Conservation (phyloP, 1,140 invertebrate genomes). For the Meloidogyne exigua region DNA sequence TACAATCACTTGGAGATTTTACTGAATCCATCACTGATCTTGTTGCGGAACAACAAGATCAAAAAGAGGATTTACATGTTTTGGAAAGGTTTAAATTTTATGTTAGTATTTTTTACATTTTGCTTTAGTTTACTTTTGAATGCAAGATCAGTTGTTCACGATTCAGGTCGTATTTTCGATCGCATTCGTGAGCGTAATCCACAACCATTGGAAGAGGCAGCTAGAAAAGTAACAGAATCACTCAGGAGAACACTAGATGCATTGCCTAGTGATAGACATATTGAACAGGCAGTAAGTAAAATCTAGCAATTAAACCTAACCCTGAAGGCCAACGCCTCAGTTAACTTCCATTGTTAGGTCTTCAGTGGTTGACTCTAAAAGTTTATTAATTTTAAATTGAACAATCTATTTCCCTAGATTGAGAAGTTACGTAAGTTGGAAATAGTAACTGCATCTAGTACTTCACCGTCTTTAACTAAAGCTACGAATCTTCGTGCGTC, state of each 20-base stretch:
- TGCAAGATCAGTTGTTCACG: constrained; percentile 57
- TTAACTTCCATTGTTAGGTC: too few species aligned
- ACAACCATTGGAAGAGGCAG: constrained; percentile 46
- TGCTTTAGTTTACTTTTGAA: constrained; percentile 53
- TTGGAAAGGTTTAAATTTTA: background rate
- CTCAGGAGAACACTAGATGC: constrained; percentile 49
- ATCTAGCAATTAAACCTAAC: too few species aligned
- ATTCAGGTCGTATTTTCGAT: constrained; percentile 69
- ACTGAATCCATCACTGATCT: constrained; percentile 75
- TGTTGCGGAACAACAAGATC: constrained; percentile 69
- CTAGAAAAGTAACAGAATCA: constrained; percentile 36
- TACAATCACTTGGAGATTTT: constrained; percentile 73
- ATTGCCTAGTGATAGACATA: constrained; percentile 51
- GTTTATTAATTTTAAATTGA: background rate
- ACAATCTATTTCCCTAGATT: background rate
- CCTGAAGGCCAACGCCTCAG: too few species aligned
- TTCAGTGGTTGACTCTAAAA: too few species aligned
- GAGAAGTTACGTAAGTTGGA: constrained; percentile 3
- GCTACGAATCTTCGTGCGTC: constrained; percentile 80
- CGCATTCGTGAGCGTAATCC: constrained; percentile 72
- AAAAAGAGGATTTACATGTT: background rate
- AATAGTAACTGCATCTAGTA: background rate
- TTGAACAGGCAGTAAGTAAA: constrained; percentile 51
- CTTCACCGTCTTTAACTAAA: constrained; percentile 56
- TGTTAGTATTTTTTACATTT: background rate